Base-by-base conservation (phyloP, 2,797 vertebrate genomes). In the Chelidonichthys spinosus region DNA sequence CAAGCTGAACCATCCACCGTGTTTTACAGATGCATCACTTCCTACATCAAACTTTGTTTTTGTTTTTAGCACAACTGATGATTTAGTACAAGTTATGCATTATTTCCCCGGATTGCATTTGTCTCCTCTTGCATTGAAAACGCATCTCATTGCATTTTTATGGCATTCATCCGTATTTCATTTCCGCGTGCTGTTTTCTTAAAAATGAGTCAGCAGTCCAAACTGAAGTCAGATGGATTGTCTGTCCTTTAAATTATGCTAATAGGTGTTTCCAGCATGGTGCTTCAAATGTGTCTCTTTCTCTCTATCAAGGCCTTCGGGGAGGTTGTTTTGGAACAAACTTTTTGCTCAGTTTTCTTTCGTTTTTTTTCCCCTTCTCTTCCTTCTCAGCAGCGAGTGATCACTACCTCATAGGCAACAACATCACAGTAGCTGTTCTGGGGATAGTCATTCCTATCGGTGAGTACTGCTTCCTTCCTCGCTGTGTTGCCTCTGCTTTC, bases 371-470 rank as follows among this genome's bases (percentile, higher is more conserved):
- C 25, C 25, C 25, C 25, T 25, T 70, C 35, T 79, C 13, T 69
- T 86, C 64, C 62, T 6, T 78, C 93, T 15, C 94, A 98, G 97
- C 97, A 88, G 96, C 95, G 15, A 96, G 95, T 70, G 95, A 96
- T 82, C 96, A 93, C 54, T 94, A 95, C 91, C 94, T 96, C 83
- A 95, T 98, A 63, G 96, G 95, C 82, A 98, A 97, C 82, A 97
- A 97, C 55, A 96, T 98, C 88, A 98, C 97, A 25, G 96, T 98
- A 59, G 97, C 97, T 32, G 95, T 97, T 76, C 93, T 99, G 90
- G 97, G 97, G 59, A 96, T 98, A 76, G 93, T 97, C 67, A 97
- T 98, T 82, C 98, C 97, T 87, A 95, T 99, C 14, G 97, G 98
- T 99, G 94, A 97, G 97, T 95, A 88, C 64, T 62, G 68, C 61